phyloP scores from a whole-genome alignment of 2,797 vertebrate genomes.

The Morelia viridis region DNA sequence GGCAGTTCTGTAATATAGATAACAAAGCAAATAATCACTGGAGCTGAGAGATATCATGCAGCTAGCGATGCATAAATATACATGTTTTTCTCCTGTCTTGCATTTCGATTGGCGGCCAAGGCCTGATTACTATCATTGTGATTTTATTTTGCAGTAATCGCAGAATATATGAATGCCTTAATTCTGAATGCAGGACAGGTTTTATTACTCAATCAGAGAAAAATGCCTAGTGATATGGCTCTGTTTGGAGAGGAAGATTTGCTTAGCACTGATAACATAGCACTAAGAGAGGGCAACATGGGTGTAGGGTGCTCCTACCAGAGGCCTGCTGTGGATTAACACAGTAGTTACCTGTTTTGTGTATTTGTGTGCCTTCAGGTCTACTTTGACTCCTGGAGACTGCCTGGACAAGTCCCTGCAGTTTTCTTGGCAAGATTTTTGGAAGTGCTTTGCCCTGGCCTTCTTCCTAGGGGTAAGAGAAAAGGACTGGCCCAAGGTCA shows the following conservation, averaged over 20 bases:
- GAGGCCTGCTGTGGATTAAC: neutral
- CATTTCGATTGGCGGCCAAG: neutral
- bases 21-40: conserved; percentile 39
- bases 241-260: accelerated
- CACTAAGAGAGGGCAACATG: neutral
- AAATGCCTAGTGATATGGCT: conserved; percentile 18
- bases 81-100: neutral
- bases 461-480: too few relatives aligned
- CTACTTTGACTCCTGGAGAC: too few relatives aligned
- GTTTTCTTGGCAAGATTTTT: too few relatives aligned
- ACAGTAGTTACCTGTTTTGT: neutral
- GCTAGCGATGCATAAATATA: conserved; percentile 20
- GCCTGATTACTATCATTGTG: conserved; percentile 21
- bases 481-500: too few relatives aligned
- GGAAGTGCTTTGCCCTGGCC: too few relatives aligned
- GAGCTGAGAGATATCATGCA: conserved; percentile 26
- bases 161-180: neutral
- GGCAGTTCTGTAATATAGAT: neutral
- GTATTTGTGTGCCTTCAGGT: too few relatives aligned
- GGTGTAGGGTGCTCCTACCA: neutral
- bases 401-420: too few relatives aligned
- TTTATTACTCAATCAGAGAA: conserved; percentile 42
- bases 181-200: conserved; percentile 5
- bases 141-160: conserved; percentile 45
- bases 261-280: neutral